Conservation (phyloP, 2,113 vertebrate species). For the Laterallus jamaicensis region DNA sequence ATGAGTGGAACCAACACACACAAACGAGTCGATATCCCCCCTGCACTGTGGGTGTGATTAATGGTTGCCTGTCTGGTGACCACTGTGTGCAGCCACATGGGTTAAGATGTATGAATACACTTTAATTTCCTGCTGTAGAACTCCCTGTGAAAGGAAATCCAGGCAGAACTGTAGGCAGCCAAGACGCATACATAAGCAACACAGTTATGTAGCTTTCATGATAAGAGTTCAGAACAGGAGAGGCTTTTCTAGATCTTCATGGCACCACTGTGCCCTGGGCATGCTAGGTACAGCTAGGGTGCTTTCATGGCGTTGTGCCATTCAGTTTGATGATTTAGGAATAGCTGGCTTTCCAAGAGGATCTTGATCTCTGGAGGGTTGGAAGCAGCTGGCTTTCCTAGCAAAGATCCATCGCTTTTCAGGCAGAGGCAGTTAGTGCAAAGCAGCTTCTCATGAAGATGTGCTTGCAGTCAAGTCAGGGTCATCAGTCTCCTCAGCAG, state of each 20-base stretch:
- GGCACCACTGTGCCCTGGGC: rapidly evolving
- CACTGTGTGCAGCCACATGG: neutral
- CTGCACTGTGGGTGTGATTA: neutral
- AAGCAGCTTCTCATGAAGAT: neutral
- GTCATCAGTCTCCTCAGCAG: neutral
- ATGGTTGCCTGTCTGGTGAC: neutral
- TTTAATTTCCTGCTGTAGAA: neutral
- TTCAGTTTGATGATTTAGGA: neutral
- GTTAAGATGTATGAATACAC: neutral
- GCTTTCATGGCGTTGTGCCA: neutral
- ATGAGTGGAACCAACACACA: neutral
- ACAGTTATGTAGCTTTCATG: neutral
- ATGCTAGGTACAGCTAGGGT: rapidly evolving
- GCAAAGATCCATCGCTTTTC: neutral
- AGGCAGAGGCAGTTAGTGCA: neutral
- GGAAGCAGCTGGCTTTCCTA: neutral
- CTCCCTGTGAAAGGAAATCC: neutral
- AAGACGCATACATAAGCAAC: rapidly evolving
- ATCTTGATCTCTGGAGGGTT: neutral
- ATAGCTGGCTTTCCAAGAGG: neutral
- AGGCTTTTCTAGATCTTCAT: rapidly evolving
- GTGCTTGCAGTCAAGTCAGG: neutral
- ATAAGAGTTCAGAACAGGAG: neutral
- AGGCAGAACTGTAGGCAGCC: neutral
- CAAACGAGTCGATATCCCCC: too few relatives aligned